Evolutionary conservation across 2,888 invertebrate species (phyloP), one percentile per base, ranked within the genome.

Genomic region (Leucoma salicis): DNA sequence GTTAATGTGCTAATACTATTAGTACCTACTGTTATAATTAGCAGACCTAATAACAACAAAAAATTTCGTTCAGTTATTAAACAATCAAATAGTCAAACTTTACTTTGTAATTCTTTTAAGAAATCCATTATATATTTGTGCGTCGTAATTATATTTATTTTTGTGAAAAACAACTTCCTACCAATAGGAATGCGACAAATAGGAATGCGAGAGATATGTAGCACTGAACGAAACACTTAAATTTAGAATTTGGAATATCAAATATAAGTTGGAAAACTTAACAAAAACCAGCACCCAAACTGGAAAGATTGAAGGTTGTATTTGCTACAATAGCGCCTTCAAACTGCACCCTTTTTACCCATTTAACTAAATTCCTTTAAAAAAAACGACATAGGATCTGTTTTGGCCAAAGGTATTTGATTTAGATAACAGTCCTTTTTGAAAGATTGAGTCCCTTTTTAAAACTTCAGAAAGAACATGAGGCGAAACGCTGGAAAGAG

Each of bases 351-450:
- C 63, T 58, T 67, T 57, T 41, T 54, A 56, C 47, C 59, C 59
- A 58, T 70, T 67, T 66, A 66, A 63, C 55, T 54, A 62, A 63
- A 64, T 63, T 66, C 64, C 59, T 69, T 63, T 8, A 62, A 63
- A 69, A 63, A 67, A 65, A 58, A 49, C 58, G 52, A 54, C 51
- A 54, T 68, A 61, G 54, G 60, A 66, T 63, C 65, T 52, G 57
- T 58, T 62, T 53, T 46, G 62, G 42, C 47, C 45, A 53, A 56
- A 70, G 66, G 66, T 57, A 60, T 69, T 66, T 72, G 70, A 72
- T 72, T 71, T 70, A 70, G 72, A 69, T 69, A 69, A 64, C 56
- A 52, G 56, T 35, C 63, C 64, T 59, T 62, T 51, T 47, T 42
- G 41, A 46, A 42, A 46, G 45, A 46, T 51, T 39, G 49, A 43